Conservation (phyloP, 2,888 invertebrate species). For the Bruchidius siliquastri region DNA sequence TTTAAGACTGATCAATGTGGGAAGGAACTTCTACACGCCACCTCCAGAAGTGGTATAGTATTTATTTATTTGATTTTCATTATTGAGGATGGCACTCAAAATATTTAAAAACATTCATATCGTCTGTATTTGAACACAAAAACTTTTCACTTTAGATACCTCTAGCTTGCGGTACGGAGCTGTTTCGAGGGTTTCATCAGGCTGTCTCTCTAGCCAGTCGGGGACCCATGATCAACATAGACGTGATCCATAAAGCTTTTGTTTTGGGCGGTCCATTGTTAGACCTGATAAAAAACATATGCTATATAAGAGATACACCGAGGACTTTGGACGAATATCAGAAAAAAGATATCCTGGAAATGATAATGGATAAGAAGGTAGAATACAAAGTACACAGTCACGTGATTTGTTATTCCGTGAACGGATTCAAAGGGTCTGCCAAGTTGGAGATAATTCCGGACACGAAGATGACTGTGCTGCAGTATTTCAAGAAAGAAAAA, state of each 20-base stretch:
- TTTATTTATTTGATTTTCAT: background rate
- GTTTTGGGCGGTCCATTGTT: background rate
- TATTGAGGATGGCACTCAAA: background rate
- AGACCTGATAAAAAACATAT: background rate
- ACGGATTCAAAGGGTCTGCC: background rate
- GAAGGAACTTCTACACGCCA: conserved; percentile 2
- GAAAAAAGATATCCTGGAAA: background rate
- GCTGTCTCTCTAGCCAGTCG: background rate
- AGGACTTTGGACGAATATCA: background rate
- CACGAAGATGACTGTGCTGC: conserved; percentile 43
- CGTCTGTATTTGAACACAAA: too few species aligned
- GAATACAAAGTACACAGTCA: background rate
- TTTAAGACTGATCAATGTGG: background rate
- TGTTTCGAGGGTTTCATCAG: conserved; percentile 1
- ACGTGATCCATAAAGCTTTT: conserved; percentile 3
- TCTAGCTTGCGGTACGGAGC: background rate
- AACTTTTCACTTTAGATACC: background rate
- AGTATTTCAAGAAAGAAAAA: conserved; percentile 47
- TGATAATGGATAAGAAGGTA: background rate
- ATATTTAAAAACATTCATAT: too few species aligned
- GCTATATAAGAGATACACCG: background rate
- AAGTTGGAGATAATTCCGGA: background rate
- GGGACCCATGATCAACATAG: conserved; percentile 1
- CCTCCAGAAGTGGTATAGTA: background rate
- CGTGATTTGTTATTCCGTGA: background rate